Percentiles rank a stretch among this genome's conserved stretches.
These are phyloP conservation scores for Danaus chrysippus DNA, from an alignment of 2,888 invertebrate genomes.

Conservation along the genomic window DNA sequence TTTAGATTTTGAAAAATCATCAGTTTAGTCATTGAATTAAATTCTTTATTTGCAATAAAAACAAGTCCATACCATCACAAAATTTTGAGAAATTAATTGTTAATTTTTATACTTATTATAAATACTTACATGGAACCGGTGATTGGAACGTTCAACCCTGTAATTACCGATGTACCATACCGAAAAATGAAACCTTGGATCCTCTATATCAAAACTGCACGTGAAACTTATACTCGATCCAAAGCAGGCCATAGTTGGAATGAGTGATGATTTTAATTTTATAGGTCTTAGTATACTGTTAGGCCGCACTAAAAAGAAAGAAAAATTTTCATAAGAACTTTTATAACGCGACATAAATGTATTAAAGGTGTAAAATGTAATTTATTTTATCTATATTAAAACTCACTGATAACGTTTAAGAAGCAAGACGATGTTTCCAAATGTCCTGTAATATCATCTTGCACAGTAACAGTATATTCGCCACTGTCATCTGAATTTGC, in stretches of 20 bases:
- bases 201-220: conserved; percentile 36
- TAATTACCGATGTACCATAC: conserved; percentile 43
- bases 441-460: conserved; percentile 26
- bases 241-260: conserved; percentile 35
- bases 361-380: background rate
- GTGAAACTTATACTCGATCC: conserved; percentile 37
- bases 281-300: conserved; percentile 19
- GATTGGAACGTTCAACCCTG: conserved; percentile 40
- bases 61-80: background rate
- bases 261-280: conserved; percentile 28
- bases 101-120: too few species aligned
- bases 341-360: background rate
- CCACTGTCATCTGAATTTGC: conserved; percentile 28
- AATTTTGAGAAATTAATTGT: too few species aligned
- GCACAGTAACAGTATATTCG: conserved; percentile 34
- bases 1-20: too few species aligned
- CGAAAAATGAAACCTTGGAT: conserved; percentile 36
- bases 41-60: too few species aligned
- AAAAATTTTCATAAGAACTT: background rate
- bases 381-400: background rate
- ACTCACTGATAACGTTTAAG: conserved; percentile 38
- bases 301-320: conserved; percentile 22
- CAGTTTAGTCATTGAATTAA: too few species aligned
- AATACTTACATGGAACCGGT: conserved; percentile 41
- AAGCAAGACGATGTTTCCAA: conserved; percentile 25